These are phyloP conservation scores for Raja brachyura DNA, from an alignment of 2,113 vertebrate species.

Conservation along the genomic window DNA sequence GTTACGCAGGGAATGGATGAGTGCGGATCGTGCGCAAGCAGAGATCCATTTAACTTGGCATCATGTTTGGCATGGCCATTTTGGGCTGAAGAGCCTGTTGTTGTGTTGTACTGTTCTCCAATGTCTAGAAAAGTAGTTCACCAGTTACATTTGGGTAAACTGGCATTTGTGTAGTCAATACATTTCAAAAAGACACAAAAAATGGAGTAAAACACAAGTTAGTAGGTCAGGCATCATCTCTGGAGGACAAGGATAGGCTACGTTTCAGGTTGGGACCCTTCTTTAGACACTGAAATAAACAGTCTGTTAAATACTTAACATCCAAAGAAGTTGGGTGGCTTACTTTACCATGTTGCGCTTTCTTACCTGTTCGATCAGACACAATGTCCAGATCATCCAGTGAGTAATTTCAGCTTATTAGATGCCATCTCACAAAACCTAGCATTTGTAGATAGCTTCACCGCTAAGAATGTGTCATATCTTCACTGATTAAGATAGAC, in stretches of 20 bases:
- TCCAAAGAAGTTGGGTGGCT: background rate
- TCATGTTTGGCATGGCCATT: too few species aligned
- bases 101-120: too few species aligned
- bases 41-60: too few species aligned
- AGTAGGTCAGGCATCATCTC: too few species aligned
- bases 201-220: too few species aligned
- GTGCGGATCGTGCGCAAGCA: too few species aligned
- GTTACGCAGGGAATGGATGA: too few species aligned
- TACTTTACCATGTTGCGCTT: background rate
- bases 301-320: background rate
- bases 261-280: too few species aligned
- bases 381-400: background rate
- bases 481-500: background rate
- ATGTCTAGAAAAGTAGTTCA: background rate
- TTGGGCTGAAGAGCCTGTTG: too few species aligned
- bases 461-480: background rate
- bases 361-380: background rate
- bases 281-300: too few species aligned
- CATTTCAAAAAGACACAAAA: background rate
- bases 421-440: background rate
- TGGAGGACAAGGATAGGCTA: too few species aligned
- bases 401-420: background rate
- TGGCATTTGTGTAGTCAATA: background rate
- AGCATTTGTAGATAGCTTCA: background rate
- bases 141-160: background rate